Base-by-base conservation (phyloP, 1,140 invertebrate species). In the Scaptodrosophila lebanonensis region DNA sequence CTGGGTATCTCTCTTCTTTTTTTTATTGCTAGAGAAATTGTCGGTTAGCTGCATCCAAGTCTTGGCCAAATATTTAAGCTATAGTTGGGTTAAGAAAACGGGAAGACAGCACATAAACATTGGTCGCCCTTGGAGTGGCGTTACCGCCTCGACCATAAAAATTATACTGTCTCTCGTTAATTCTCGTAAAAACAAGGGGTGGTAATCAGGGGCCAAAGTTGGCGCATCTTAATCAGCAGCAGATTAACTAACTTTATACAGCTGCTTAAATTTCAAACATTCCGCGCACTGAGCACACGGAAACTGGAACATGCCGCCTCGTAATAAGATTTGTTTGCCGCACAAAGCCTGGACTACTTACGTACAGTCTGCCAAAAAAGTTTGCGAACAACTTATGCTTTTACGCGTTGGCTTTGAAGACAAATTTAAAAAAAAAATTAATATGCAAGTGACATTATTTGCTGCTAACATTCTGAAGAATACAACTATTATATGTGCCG, bases 181-280 rank as follows among this genome's bases (percentile, higher is more conserved):
- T 49, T 53, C 43, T 51, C 66, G 71, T 70, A 77, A 77, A 66
- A 58, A 60, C 47, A 30, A 47, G 45, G 64, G 58, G 38, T 59
- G 66, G n/a, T n/a, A n/a, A n/a, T n/a, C n/a, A n/a, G n/a, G 59
- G 27, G 27, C 16, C 33, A 40, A 7, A 35, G 12, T 29, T 22
- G 43, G 12, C 38, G 58, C 39, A 16, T 57, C 73, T 77, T 77
- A 77, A 77, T 77, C 73, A 79, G 73, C 45, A 40, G 52, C 64
- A 68, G 68, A 72, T 79, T 77, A 79, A 77, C 64, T 42, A 77
- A 68, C 64, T 77, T 77, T 72, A 77, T 67, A 60, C 56, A 72
- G 73, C 68, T 72, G 68, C 64, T 77, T 68, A 77, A 77, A 73
- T 79, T 79, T 77, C 52, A 53, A 72, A 47, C 64, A 77, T 67